These are phyloP conservation scores for Oeneis ivallda DNA, from an alignment of 2,888 invertebrate genomes.

Conservation along the genomic window DNA sequence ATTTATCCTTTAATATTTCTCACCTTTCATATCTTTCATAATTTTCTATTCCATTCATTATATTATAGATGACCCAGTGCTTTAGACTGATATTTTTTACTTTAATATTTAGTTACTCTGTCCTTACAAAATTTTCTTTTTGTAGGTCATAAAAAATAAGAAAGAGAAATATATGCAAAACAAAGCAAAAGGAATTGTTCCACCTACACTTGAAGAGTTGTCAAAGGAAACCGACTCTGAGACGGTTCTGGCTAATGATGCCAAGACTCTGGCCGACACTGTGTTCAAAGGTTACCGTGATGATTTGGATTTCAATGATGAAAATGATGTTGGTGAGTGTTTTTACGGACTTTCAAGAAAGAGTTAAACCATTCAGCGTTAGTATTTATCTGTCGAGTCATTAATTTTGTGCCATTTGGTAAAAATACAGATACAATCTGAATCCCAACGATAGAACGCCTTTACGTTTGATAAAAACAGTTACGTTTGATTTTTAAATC, in stretches of 20 bases:
- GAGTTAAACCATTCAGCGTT: background rate
- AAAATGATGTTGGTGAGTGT: slow-evolving; percentile 86
- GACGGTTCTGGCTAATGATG: slow-evolving; percentile 54
- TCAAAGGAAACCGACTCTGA: slow-evolving; percentile 55
- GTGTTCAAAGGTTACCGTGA: slow-evolving; percentile 86
- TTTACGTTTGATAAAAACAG: too few relatives aligned
- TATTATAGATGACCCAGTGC: too few relatives aligned
- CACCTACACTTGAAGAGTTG: slow-evolving; percentile 66
- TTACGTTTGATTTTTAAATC: too few relatives aligned
- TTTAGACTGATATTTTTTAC: too few relatives aligned
- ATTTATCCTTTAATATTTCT: too few relatives aligned
- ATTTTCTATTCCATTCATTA: too few relatives aligned
- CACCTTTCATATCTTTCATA: too few relatives aligned
- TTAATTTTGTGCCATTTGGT: too few relatives aligned
- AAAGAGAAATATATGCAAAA: slow-evolving; percentile 81
- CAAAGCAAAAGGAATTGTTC: slow-evolving; percentile 70
- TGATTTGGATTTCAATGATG: slow-evolving; percentile 90
- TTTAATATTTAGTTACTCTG: background rate
- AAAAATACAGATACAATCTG: too few relatives aligned
- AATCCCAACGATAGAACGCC: too few relatives aligned
- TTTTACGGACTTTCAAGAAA: background rate
- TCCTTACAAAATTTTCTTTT: slow-evolving; percentile 4
- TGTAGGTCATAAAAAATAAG: slow-evolving; percentile 82
- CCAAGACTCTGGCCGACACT: slow-evolving; percentile 71
- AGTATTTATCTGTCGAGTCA: too few relatives aligned